Percentiles rank a stretch among this genome's conserved stretches.
These are phyloP conservation scores for Andrena hattorfiana DNA, from an alignment of 2,888 invertebrate species.

Conservation along the genomic window DNA sequence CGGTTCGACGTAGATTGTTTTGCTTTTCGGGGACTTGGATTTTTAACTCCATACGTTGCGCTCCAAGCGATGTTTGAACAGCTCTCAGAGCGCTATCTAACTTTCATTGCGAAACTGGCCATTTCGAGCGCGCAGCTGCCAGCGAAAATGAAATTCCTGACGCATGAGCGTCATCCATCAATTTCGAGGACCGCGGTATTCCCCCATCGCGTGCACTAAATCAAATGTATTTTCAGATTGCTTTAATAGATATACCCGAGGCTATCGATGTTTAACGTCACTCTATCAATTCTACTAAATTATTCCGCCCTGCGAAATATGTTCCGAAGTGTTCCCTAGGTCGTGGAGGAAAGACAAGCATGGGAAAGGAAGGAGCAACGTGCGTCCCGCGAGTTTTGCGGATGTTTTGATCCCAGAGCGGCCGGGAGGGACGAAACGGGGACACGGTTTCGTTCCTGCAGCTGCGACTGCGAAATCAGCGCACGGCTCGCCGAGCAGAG, in stretches of 20 bases:
- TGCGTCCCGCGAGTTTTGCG: slow-evolving; percentile 16
- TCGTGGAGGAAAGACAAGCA: not conserved
- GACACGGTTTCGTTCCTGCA: slow-evolving; percentile 46
- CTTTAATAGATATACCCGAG: no score
- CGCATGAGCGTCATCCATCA: not conserved
- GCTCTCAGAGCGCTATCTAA: slow-evolving; percentile 42
- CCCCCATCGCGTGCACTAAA: not conserved
- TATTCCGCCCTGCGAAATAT: not conserved
- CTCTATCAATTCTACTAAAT: not conserved
- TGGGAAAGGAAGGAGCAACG: not conserved
- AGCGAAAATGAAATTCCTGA: slow-evolving; percentile 19
- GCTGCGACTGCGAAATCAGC: slow-evolving; percentile 56
- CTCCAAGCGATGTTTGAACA: slow-evolving; percentile 37
- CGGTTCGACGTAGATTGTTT: slow-evolving; percentile 32
- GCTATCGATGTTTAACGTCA: not conserved
- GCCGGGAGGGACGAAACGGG: slow-evolving; percentile 16
- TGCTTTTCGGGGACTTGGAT: slow-evolving; percentile 19
- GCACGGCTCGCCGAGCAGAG: slow-evolving; percentile 57
- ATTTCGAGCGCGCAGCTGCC: not conserved
- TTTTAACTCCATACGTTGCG: slow-evolving; percentile 7
- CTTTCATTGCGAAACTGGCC: slow-evolving; percentile 24
- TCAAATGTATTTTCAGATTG: not conserved
- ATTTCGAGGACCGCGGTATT: not conserved
- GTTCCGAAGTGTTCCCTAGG: not conserved
- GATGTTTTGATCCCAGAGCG: slow-evolving; percentile 26